Evolutionary conservation across 1,140 invertebrate species (phyloP).

Genomic region (Drosophila auraria): DNA sequence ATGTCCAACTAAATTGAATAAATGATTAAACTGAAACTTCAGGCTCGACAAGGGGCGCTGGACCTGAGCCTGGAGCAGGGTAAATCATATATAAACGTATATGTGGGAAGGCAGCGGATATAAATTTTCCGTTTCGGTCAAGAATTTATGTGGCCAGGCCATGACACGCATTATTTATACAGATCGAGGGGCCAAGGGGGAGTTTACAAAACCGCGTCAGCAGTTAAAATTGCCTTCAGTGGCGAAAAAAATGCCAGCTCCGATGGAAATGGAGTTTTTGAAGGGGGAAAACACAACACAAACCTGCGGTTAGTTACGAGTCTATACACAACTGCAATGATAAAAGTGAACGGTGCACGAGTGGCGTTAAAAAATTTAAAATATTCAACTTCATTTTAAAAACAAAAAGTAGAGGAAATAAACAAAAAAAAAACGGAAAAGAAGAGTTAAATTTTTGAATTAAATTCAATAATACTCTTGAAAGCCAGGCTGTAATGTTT

Average conservation of each 20-base stretch:
- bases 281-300: slow-evolving; percentile 60
- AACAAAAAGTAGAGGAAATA: slow-evolving; percentile 31
- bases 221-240: slow-evolving; percentile 77
- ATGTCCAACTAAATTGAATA: slow-evolving; percentile 83
- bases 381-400: slow-evolving; percentile 79
- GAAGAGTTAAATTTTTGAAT: background rate
- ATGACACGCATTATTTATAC: slow-evolving; percentile 80
- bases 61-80: slow-evolving; percentile 11
- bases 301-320: slow-evolving; percentile 82
- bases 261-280: slow-evolving; percentile 49
- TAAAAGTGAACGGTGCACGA: slow-evolving; percentile 38
- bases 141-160: slow-evolving; percentile 77
- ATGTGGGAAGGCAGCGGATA: slow-evolving; percentile 52
- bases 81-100: slow-evolving; percentile 39
- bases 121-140: slow-evolving; percentile 74
- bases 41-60: slow-evolving; percentile 22
- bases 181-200: slow-evolving; percentile 33
- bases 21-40: slow-evolving; percentile 78
- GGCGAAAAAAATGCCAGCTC: slow-evolving; percentile 49
- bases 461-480: background rate
- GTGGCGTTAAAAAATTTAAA: slow-evolving; percentile 57
- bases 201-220: slow-evolving; percentile 69
- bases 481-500: background rate
- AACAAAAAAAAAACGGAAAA: slow-evolving; percentile 4
- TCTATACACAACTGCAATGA: slow-evolving; percentile 76